Evolutionary conservation across 2,888 invertebrate species (phyloP).

Genomic region (Cepaea hortensis): DNA sequence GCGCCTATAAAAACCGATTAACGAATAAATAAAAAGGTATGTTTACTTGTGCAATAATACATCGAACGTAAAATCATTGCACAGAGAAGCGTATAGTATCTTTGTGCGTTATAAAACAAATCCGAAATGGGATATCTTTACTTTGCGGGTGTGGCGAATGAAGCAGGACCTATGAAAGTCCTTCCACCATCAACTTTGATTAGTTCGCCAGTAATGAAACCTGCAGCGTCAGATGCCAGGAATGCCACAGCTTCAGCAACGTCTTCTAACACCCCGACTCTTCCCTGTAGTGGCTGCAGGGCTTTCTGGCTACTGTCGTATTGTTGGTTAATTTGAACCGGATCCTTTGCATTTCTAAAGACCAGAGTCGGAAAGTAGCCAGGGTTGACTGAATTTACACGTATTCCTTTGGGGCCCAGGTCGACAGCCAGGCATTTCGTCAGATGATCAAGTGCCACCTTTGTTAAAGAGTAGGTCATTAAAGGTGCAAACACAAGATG

Average conservation of each 20-base stretch:
- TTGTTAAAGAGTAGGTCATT: conserved; percentile 3
- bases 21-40: no score
- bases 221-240: not conserved
- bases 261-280: not conserved
- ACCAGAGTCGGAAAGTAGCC: not conserved
- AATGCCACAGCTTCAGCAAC: not conserved
- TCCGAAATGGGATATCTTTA: no score
- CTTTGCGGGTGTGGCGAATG: no score
- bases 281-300: no score
- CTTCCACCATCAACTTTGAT: not conserved
- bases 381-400: conserved; percentile 31
- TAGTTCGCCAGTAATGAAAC: not conserved
- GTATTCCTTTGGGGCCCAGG: conserved; percentile 23
- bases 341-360: not conserved
- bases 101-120: no score
- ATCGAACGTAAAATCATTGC: no score
- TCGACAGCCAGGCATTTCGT: conserved; percentile 20
- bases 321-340: not conserved
- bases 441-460: conserved; percentile 32
- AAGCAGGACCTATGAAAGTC: not conserved
- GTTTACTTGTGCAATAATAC: no score
- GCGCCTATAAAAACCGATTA: no score
- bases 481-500: not conserved
- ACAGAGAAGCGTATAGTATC: no score
- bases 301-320: not conserved